These are phyloP conservation scores for Conopomorpha cramerella DNA, from an alignment of 1,140 invertebrate species.

Conservation along the genomic window DNA sequence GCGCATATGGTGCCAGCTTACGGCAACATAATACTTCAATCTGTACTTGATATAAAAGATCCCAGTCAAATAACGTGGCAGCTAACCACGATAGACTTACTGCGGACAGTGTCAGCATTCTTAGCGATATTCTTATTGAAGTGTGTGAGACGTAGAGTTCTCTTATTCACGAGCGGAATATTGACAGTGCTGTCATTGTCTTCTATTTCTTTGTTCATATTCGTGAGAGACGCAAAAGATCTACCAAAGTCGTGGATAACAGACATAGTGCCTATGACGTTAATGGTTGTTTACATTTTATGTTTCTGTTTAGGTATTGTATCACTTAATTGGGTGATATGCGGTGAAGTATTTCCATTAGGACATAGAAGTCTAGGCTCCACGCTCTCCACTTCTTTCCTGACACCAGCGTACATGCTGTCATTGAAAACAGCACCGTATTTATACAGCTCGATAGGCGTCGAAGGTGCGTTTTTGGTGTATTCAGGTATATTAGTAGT, in stretches of 20 bases:
- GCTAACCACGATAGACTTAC: slow-evolving; percentile 41
- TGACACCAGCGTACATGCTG: slow-evolving; percentile 43
- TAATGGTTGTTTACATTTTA: slow-evolving; percentile 39
- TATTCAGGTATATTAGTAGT: slow-evolving; percentile 36
- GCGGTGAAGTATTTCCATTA: slow-evolving; percentile 49
- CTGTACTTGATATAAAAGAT: slow-evolving; percentile 31
- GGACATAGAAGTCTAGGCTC: slow-evolving; percentile 48
- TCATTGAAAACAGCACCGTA: slow-evolving; percentile 54
- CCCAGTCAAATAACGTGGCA: slow-evolving; percentile 40
- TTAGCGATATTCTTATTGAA: slow-evolving; percentile 47
- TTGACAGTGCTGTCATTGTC: slow-evolving; percentile 37
- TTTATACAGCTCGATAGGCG: slow-evolving; percentile 40
- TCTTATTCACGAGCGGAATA: slow-evolving; percentile 38
- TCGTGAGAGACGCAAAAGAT: slow-evolving; percentile 28
- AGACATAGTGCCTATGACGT: slow-evolving; percentile 31
- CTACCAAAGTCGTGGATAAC: slow-evolving; percentile 22
- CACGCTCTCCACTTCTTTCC: slow-evolving; percentile 44
- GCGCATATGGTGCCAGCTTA: slow-evolving; percentile 48
- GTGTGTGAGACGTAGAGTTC: slow-evolving; percentile 33
- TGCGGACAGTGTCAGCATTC: slow-evolving; percentile 42
- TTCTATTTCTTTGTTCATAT: slow-evolving; percentile 39
- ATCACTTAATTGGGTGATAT: slow-evolving; percentile 49
- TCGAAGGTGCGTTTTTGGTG: slow-evolving; percentile 42
- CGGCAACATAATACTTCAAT: slow-evolving; percentile 37
- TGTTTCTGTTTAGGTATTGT: slow-evolving; percentile 47